Evolutionary conservation across 2,888 invertebrate species (phyloP).

Genomic region (Anthophora plumipes): DNA sequence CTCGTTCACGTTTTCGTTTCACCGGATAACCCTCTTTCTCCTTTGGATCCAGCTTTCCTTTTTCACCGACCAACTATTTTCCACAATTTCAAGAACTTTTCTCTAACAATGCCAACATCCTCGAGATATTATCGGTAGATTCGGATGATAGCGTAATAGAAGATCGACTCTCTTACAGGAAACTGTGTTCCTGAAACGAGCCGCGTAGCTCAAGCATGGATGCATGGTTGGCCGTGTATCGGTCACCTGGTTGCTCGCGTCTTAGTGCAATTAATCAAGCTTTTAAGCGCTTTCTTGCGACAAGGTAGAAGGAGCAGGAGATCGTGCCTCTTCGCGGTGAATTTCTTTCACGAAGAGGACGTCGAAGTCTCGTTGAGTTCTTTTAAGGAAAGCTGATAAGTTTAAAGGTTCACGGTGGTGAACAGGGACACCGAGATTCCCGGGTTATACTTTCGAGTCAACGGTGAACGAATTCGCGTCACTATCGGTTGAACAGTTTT

Average conservation of each 20-base stretch:
- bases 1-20: conserved; percentile 5
- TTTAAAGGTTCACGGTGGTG: not conserved
- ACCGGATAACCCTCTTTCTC: not conserved
- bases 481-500: not conserved
- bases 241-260: conserved; percentile 32
- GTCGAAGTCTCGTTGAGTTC: not conserved
- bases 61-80: too few relatives aligned
- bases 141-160: not conserved
- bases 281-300: conserved; percentile 40
- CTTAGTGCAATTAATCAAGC: conserved; percentile 50
- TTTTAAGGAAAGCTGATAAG: not conserved
- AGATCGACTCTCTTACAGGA: conserved; percentile 29
- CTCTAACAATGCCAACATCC: conserved; percentile 14
- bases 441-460: not conserved
- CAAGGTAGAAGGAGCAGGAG: not conserved
- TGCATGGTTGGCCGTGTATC: conserved; percentile 51
- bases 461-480: not conserved
- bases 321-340: conserved; percentile 1
- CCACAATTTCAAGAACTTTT: too few relatives aligned
- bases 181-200: conserved; percentile 21
- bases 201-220: conserved; percentile 15
- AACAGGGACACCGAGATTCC: conserved; percentile 7
- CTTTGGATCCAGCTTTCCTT: not conserved
- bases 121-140: conserved; percentile 19
- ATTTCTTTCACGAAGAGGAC: not conserved